phyloP scores from a whole-genome alignment of 2,797 vertebrate genomes.

The Mallotus villosus region DNA sequence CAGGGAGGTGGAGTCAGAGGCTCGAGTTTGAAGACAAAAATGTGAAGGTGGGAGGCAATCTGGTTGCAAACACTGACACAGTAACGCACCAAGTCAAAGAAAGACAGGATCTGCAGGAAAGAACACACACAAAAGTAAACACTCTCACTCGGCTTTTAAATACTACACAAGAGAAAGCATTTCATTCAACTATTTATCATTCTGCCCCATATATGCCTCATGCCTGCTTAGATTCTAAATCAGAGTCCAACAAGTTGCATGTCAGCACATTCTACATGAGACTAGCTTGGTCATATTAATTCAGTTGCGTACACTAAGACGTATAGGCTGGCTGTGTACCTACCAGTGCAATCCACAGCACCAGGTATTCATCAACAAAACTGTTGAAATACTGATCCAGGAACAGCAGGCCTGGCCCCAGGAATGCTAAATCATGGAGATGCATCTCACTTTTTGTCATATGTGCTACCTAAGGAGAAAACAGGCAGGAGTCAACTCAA shows the following conservation, averaged over 20 bases:
- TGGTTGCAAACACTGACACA: slow-evolving; percentile 97
- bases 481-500: slow-evolving; percentile 9
- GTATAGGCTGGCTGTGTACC: slow-evolving; percentile 54
- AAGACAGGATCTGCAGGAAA: slow-evolving; percentile 84
- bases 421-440: slow-evolving; percentile 91
- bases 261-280: not conserved
- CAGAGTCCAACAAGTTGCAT: no score
- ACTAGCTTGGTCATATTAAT: not conserved
- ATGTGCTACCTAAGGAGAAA: slow-evolving; percentile 86
- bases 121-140: no score
- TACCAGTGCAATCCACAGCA: slow-evolving; percentile 97
- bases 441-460: slow-evolving; percentile 99
- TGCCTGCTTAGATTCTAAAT: not conserved
- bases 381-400: slow-evolving; percentile 99
- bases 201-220: not conserved
- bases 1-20: slow-evolving; percentile 68
- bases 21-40: slow-evolving; percentile 95
- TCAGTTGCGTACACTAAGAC: no score
- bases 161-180: no score
- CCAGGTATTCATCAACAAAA: slow-evolving; percentile 95
- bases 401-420: slow-evolving; percentile 93
- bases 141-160: no score
- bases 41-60: slow-evolving; percentile 94
- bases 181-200: not conserved
- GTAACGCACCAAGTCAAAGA: slow-evolving; percentile 94